Evolutionary conservation across 2,888 invertebrate species (phyloP).

Genomic region (Buathra laborator): DNA sequence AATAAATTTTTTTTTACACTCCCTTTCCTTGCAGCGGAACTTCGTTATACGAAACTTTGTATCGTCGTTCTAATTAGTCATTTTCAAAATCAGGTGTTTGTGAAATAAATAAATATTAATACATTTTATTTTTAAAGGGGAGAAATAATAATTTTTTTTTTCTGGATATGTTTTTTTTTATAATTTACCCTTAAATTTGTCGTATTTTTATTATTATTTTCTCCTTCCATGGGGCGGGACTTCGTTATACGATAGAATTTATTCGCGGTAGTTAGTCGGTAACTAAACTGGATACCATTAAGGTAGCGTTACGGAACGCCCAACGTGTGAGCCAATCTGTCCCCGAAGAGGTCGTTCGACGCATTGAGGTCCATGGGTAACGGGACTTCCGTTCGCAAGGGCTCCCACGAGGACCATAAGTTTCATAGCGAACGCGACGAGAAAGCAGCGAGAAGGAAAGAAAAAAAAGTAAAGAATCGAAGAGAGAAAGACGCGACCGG

Average conservation of each 20-base stretch:
- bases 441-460: constrained; percentile 35
- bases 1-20: too few relatives aligned
- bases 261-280: constrained; percentile 4
- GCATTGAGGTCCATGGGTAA: constrained; percentile 2
- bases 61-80: too few relatives aligned
- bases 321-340: constrained; percentile 58
- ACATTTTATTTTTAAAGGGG: not conserved
- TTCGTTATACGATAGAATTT: not conserved
- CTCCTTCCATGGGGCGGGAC: not conserved
- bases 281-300: constrained; percentile 53
- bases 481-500: constrained; percentile 58
- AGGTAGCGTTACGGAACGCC: constrained; percentile 12
- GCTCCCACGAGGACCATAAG: constrained; percentile 9
- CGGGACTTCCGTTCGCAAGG: constrained; percentile 19
- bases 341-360: constrained; percentile 11
- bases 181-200: too few relatives aligned
- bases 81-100: too few relatives aligned
- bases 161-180: too few relatives aligned
- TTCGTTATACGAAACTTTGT: too few relatives aligned
- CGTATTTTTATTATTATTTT: not conserved
- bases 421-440: not conserved
- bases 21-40: too few relatives aligned
- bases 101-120: too few relatives aligned
- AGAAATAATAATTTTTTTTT: not conserved
- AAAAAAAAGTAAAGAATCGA: constrained; percentile 22